Evolutionary conservation across 2,113 vertebrate genomes (phyloP), one percentile per base, ranked within the genome.

Genomic region (Albula goreensis): DNA sequence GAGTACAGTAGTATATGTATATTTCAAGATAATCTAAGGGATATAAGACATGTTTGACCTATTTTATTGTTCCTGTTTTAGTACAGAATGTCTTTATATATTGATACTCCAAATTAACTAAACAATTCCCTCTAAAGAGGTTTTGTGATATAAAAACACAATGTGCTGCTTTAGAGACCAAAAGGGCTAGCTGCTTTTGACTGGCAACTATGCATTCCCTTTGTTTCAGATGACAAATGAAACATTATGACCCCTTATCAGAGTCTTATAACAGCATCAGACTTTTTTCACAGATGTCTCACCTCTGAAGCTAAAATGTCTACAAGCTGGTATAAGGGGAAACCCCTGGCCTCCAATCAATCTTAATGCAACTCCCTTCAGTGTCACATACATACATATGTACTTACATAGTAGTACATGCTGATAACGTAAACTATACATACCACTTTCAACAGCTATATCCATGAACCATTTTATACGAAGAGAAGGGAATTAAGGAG

Each of bases 161-260:
- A 4, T 6, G 70, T 10, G 10, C n/a, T 31, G 63, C n/a, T n/a
- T n/a, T 3, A 5, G 63, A 22, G 63, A n/a, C 19, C 6, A 8
- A 74, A 31, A 31, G 25, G n/a, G 12, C 15, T 19, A 60, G 41
- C 48, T 12, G 5, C 2, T 83, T 60, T 22, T 50, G 22, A 31
- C 82, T 48, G 50, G 60, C 53, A 6, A 48, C 78, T 25, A 57
- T 51, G 56, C 52, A n/a, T 48, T 50, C 17, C 12, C 15, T n/a
- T 48, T 66, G 56, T n/a, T 79, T 63, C 41, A 63, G 78, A 63
- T 85, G 63, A 85, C 56, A 57, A 49, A 85, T 85, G 63, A 56
- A n/a, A n/a, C n/a, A n/a, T n/a, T n/a, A 56, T 81, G 81, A 81
- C 17, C 60, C 53, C 25, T 50, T 77, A 80, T 81, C 78, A n/a